These are phyloP conservation scores for Cavia porcellus DNA, from an alignment of 2,113 vertebrate genomes.

Conservation along the genomic window DNA sequence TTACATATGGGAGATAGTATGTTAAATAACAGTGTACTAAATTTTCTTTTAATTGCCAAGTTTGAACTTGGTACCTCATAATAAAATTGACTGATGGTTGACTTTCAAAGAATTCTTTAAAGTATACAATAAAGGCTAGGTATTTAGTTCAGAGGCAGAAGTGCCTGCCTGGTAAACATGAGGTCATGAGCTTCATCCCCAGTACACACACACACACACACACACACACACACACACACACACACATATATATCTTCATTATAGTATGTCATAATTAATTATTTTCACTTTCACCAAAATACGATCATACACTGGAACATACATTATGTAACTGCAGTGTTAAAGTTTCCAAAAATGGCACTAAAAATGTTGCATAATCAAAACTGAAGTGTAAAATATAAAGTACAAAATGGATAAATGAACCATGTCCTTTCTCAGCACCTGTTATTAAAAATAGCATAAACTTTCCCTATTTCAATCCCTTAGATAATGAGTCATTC, in stretches of 20 bases:
- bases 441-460: constrained; percentile 70
- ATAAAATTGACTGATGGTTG: constrained; percentile 72
- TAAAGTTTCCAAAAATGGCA: constrained; percentile 43
- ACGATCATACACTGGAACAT: constrained; percentile 78
- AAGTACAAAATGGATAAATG: constrained; percentile 61
- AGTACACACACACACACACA: no score
- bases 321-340: constrained; percentile 80
- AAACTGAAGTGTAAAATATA: constrained; percentile 1
- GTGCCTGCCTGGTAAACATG: no score
- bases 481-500: constrained; percentile 65
- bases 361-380: constrained; percentile 57
- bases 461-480: constrained; percentile 48
- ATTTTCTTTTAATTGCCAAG: constrained; percentile 53
- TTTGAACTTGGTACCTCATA: constrained; percentile 74
- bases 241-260: no score
- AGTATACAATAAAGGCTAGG: constrained; percentile 31
- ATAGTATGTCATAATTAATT: constrained; percentile 80
- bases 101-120: constrained; percentile 73
- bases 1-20: background rate
- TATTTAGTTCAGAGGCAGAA: no score
- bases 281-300: constrained; percentile 84
- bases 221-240: no score
- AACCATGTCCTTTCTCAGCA: constrained; percentile 53
- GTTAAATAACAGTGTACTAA: background rate
- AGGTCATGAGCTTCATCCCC: no score